Conservation (phyloP, 1,140 invertebrate genomes). For the Listronotus oregonensis region DNA sequence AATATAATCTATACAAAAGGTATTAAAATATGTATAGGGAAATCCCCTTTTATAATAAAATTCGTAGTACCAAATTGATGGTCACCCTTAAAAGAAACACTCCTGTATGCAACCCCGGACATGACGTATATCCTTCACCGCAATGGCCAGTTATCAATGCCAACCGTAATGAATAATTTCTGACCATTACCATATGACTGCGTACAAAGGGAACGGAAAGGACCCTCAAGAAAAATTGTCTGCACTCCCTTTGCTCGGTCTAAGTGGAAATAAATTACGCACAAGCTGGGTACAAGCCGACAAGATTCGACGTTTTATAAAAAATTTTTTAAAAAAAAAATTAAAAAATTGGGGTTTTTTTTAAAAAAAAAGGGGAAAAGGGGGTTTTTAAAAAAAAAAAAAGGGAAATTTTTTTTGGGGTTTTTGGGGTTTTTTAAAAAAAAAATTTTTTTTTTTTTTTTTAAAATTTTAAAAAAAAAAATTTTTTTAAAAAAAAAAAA, state of each 20-base stretch:
- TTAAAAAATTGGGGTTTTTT: too few species aligned
- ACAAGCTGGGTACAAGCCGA: constrained; percentile 14
- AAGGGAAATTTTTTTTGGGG: too few species aligned
- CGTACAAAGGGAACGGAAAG: constrained; percentile 26
- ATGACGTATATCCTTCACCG: constrained; percentile 7
- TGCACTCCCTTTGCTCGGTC: constrained; percentile 30
- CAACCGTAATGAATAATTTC: constrained; percentile 37
- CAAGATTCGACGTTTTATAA: constrained; percentile 27
- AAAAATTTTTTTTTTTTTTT: too few species aligned
- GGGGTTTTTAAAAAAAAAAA: too few species aligned
- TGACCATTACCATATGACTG: constrained; percentile 31
- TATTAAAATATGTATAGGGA: too few species aligned
- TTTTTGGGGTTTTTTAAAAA: too few species aligned
- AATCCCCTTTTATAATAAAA: not conserved
- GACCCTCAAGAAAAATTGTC: constrained; percentile 41
- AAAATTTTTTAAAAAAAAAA: too few species aligned
- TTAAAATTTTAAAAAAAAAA: too few species aligned
- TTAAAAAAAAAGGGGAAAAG: too few species aligned
- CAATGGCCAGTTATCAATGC: constrained; percentile 24
- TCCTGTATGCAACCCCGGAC: not conserved
- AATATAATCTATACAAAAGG: too few species aligned
- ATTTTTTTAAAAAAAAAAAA: too few species aligned
- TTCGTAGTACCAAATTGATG: not conserved
- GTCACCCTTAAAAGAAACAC: not conserved
- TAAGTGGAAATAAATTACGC: constrained; percentile 47